Conservation (phyloP, 2,113 vertebrate species). For the Erythrocebus patas region DNA sequence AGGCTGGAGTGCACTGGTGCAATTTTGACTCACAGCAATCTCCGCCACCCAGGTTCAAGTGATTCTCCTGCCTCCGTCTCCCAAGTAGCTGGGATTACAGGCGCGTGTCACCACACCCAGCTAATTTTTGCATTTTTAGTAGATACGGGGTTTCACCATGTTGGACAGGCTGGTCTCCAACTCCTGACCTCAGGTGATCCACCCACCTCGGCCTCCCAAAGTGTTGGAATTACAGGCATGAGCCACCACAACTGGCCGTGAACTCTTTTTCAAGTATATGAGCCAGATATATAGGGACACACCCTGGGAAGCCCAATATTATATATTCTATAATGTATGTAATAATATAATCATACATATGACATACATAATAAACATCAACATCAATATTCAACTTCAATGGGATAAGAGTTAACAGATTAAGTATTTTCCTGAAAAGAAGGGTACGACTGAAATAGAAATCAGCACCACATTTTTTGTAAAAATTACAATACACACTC, state of each 20-base stretch:
- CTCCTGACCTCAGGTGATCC: no score
- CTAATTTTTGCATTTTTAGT: no score
- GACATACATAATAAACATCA: not conserved
- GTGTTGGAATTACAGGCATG: no score
- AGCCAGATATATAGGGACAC: rapidly evolving
- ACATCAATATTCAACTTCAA: not conserved
- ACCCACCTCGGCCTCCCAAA: no score
- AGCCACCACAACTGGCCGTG: no score
- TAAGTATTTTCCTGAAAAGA: not conserved
- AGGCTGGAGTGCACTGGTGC: no score
- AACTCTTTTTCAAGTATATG: not conserved
- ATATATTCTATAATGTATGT: not conserved
- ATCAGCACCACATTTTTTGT: not conserved
- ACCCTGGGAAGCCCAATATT: not conserved
- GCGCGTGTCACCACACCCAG: rapidly evolving
- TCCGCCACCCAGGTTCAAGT: no score
- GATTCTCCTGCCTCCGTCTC: no score
- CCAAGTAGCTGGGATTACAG: no score
- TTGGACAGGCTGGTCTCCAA: no score
- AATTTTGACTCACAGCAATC: no score
- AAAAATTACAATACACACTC: rapidly evolving
- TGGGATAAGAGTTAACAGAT: not conserved
- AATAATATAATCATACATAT: not conserved
- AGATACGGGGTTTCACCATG: no score
- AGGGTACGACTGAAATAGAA: not conserved